phyloP scores from a whole-genome alignment of 2,888 invertebrate genomes.

The Alloscopus bannaensis region DNA sequence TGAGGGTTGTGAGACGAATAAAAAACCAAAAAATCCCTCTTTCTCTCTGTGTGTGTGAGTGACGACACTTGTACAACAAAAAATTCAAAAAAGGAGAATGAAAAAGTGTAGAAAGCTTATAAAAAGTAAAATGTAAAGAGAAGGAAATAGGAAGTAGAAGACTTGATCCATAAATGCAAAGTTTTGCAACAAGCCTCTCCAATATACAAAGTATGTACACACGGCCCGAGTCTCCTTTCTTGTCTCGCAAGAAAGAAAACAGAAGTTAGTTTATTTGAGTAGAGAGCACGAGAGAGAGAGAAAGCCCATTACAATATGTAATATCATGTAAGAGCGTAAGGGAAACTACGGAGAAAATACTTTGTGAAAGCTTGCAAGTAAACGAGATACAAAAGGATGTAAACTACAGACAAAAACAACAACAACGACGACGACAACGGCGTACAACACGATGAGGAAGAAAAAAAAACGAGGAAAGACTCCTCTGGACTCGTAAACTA shows the following conservation, averaged over 20 bases:
- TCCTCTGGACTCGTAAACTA: conserved; percentile 56
- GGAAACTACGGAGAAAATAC: conserved; percentile 20
- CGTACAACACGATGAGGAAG: too few species aligned
- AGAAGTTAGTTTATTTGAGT: conserved; percentile 56
- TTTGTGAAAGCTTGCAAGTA: conserved; percentile 32
- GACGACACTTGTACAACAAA: conserved; percentile 14
- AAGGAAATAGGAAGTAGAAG: conserved; percentile 31
- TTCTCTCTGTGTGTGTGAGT: too few species aligned
- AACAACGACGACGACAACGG: too few species aligned
- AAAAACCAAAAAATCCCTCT: conserved; percentile 10
- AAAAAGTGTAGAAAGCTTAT: not conserved
- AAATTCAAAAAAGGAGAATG: not conserved
- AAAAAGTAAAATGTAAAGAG: conserved; percentile 8
- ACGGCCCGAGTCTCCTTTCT: too few species aligned
- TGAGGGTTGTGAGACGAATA: not conserved
- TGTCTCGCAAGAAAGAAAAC: conserved; percentile 24
- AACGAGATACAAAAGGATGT: conserved; percentile 27
- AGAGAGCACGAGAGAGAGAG: too few species aligned
- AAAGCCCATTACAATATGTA: conserved; percentile 55
- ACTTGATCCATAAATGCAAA: conserved; percentile 53
- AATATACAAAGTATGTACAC: too few species aligned
- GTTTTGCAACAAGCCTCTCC: too few species aligned
- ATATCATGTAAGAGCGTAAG: conserved; percentile 35
- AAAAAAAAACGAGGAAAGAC: conserved; percentile 32
- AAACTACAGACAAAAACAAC: conserved; percentile 12